Conservation (phyloP, 2,113 vertebrate species). For the Hemiprocne comata region DNA sequence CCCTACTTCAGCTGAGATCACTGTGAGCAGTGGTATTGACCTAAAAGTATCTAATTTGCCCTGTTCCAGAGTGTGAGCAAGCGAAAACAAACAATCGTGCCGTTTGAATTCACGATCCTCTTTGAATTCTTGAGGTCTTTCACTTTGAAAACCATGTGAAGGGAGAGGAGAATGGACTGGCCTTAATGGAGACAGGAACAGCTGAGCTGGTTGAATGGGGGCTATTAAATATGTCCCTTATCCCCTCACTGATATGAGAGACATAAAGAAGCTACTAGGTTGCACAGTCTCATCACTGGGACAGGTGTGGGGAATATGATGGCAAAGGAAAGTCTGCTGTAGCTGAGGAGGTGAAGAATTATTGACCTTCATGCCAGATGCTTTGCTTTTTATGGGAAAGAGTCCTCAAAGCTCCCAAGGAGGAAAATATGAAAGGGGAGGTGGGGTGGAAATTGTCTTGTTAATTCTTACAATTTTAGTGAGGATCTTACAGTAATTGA, state of each 20-base stretch:
- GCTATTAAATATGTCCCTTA: not conserved
- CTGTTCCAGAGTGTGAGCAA: not conserved
- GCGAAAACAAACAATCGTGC: not conserved
- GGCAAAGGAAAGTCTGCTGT: not conserved
- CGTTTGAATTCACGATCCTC: not conserved
- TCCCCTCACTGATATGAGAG: not conserved
- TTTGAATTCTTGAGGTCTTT: not conserved
- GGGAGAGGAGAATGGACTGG: not conserved
- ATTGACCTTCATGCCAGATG: not conserved
- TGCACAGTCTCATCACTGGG: not conserved
- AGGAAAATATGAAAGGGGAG: not conserved
- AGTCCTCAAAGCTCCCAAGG: not conserved
- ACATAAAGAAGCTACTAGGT: rapidly evolving
- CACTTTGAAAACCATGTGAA: not conserved
- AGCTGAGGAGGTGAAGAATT: not conserved
- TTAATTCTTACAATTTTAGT: not conserved
- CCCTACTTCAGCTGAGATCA: not conserved
- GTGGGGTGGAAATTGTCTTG: not conserved
- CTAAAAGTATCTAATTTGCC: not conserved
- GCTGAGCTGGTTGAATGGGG: not conserved
- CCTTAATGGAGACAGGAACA: not conserved
- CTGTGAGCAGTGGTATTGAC: not conserved
- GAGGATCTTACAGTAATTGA: not conserved
- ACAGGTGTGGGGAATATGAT: not conserved
- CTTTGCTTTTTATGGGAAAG: not conserved